Evolutionary conservation across 2,888 invertebrate species (phyloP).

Genomic region (Lordiphosa fenestrarum): DNA sequence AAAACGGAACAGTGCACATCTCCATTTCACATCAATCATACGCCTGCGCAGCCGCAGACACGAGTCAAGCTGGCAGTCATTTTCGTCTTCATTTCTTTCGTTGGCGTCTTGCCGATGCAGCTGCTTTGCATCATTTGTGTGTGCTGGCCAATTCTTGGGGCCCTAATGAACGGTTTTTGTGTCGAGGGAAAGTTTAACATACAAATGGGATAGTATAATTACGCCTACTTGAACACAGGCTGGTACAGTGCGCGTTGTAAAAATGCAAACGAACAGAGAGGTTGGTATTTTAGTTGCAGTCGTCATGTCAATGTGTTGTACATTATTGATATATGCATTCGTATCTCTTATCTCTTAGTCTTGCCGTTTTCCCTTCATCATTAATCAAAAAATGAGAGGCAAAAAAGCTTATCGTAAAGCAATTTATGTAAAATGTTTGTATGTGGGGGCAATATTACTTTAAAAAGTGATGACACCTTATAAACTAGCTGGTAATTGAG

Average conservation of each 20-base stretch:
- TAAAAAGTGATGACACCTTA: too few relatives aligned
- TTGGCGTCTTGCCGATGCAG: not conserved
- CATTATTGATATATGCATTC: too few relatives aligned
- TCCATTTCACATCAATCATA: conserved; percentile 56
- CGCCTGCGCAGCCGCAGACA: conserved; percentile 45
- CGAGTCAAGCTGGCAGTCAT: conserved; percentile 36
- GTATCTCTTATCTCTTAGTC: too few relatives aligned
- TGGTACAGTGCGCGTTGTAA: not conserved
- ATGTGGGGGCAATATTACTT: too few relatives aligned
- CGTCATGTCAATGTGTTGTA: too few relatives aligned
- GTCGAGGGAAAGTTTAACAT: conserved; percentile 21
- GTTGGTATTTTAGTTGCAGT: too few relatives aligned
- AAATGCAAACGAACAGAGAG: too few relatives aligned
- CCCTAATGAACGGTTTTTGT: conserved; percentile 17
- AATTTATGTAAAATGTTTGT: too few relatives aligned
- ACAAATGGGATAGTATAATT: conserved; percentile 8
- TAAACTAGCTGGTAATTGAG: too few relatives aligned
- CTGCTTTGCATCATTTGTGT: conserved; percentile 6
- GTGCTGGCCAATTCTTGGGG: not conserved
- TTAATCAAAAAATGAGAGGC: too few relatives aligned
- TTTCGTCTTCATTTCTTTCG: not conserved
- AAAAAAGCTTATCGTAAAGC: too few relatives aligned
- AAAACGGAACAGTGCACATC: conserved; percentile 50
- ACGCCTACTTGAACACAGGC: conserved; percentile 1
- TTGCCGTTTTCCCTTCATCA: too few relatives aligned